These are phyloP conservation scores for Herminia tarsipennalis DNA, from an alignment of 2,888 invertebrate species.

Conservation along the genomic window DNA sequence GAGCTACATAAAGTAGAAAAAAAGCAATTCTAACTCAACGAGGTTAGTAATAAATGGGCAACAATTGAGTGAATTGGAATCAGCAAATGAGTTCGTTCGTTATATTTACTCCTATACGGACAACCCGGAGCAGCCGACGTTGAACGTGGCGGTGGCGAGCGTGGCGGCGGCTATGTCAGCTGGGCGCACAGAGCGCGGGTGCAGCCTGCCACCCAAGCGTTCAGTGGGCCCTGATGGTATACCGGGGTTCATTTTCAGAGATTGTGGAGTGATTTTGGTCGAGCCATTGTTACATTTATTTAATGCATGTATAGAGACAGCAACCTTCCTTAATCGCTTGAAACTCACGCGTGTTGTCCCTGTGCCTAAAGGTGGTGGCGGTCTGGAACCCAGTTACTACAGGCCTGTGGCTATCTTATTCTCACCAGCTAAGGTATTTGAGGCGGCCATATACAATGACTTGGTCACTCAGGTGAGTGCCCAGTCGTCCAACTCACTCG, in stretches of 20 bases:
- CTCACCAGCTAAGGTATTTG: too few species aligned
- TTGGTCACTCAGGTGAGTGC: too few species aligned
- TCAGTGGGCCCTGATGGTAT: slow-evolving; percentile 12
- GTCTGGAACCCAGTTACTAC: too few species aligned
- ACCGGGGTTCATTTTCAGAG: slow-evolving; percentile 6
- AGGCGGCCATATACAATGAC: too few species aligned
- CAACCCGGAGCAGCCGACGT: slow-evolving; percentile 1
- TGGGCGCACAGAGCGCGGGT: too few species aligned
- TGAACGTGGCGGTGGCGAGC: slow-evolving; percentile 6
- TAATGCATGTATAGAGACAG: background rate
- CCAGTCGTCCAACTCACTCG: too few species aligned
- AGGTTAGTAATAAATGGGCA: background rate
- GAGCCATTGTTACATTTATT: slow-evolving; percentile 1
- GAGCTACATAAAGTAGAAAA: background rate
- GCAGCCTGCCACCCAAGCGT: slow-evolving; percentile 4
- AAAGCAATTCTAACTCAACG: background rate
- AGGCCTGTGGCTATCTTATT: too few species aligned
- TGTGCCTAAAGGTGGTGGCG: slow-evolving; percentile 3
- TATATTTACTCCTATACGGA: slow-evolving; percentile 9
- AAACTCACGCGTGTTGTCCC: slow-evolving; percentile 6
- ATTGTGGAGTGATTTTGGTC: slow-evolving; percentile 1
- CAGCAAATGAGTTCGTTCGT: slow-evolving; percentile 4
- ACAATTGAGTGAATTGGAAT: background rate
- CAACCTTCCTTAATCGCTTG: slow-evolving; percentile 3
- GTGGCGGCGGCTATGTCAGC: too few species aligned